Evolutionary conservation across 1,140 invertebrate species (phyloP), one percentile per base, ranked within the genome.

Genomic region (Nasonia giraulti): DNA sequence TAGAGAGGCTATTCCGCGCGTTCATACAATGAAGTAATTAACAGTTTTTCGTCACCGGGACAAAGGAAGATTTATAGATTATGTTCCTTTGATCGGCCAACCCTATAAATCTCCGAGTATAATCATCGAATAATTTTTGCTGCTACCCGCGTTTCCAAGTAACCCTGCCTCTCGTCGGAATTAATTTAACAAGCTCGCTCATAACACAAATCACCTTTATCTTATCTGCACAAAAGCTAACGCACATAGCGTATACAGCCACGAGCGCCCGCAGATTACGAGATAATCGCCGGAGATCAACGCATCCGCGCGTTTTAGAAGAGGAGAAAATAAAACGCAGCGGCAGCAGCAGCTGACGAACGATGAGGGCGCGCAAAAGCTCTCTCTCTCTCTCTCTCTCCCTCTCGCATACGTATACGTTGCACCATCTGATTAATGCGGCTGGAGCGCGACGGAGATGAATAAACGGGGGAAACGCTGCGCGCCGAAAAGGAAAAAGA

Each of bases 1-100:
- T 71, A 80, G 50, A 83, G 74, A 44, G 47, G 4, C 40, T 40
- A 71, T 50, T n/a, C 44, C 8, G 3, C 23, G 31, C 12, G 68
- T 55, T 73, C 81, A 83, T 83, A 83, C 74, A 77, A 83, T 83
- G 14, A 77, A 83, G 74, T 77, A 83, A 83, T 83, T 83, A 77
- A 69, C 55, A 37, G 50, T 83, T 83, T 83, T 83, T 83, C 73
- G 73, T 62, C 37, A 27, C 33, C 6, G 10, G 17, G 4, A 12
- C 20, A n/a, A 11, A 31, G 3, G 27, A 71, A 73, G 79, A 80
- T 80, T 80, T 80, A 80, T 80, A 71, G 0, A 4, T 27, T 76
- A 40, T 82, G n/a, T 76, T 27, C 0, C 44, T 6, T n/a, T 44
- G 33, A 11, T 55, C 55, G 1, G 17, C 55, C 2, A 62, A 62